A percentile compares a stretch with the other conserved stretches of the same genome.
Conservation (phyloP, 2,888 invertebrate species). For the Eudasyphora cyanicolor region DNA sequence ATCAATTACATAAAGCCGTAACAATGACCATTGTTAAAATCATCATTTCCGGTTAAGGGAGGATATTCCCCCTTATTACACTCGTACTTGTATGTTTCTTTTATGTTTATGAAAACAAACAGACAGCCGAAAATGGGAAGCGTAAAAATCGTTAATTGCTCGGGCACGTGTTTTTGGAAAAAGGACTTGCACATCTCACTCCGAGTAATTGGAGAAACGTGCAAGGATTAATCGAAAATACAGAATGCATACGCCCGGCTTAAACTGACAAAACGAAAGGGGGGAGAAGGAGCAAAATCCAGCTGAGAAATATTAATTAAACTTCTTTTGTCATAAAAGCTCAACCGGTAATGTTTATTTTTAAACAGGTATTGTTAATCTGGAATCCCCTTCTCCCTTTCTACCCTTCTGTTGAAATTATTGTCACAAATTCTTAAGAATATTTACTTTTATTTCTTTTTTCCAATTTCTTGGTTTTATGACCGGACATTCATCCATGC, state of each 20-base stretch:
- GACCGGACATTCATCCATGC: background rate
- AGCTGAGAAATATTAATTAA: slow-evolving; percentile 8
- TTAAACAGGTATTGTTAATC: slow-evolving; percentile 2
- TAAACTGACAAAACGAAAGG: too few species aligned
- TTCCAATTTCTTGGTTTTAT: background rate
- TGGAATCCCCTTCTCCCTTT: background rate
- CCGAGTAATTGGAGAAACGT: slow-evolving; percentile 9
- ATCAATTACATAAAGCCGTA: background rate
- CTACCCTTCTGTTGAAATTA: background rate
- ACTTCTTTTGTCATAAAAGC: slow-evolving; percentile 1
- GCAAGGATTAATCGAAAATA: background rate
- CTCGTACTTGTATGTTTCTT: background rate
- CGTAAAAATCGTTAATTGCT: slow-evolving; percentile 9
- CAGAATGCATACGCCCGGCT: background rate
- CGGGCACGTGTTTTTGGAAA: background rate
- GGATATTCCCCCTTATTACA: background rate
- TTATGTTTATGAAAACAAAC: background rate
- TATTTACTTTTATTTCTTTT: background rate
- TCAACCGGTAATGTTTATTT: background rate
- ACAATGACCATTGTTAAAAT: background rate
- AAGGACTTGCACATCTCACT: background rate
- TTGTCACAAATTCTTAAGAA: background rate
- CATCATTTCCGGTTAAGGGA: background rate
- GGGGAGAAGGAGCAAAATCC: background rate
- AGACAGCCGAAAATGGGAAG: background rate